Base-by-base conservation (phyloP, 2,113 vertebrate genomes). In the Erythrolamprus reginae region DNA sequence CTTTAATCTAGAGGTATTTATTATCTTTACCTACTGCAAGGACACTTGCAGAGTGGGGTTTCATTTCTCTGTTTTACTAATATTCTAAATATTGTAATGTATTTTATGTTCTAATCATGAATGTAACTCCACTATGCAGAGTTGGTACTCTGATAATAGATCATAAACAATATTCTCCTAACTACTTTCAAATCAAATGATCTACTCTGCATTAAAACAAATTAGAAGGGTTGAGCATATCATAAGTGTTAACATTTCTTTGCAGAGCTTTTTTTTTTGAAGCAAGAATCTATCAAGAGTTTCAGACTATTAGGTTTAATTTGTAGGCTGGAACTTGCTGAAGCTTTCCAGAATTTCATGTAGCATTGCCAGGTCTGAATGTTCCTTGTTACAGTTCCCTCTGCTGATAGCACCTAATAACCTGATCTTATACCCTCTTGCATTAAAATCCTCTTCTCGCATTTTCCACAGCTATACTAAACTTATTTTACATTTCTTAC, bases 21-120 rank as follows among this genome's bases (percentile, higher is more conserved):
- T 61, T 70, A 70, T 38, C n/a, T 70, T 70, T 70, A 93, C 91
- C 55, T 90, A 52, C 24, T 4, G 93, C 52, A 88, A 88, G 89
- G 94, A 94, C 91, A 84, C 53, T 84, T 93, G 88, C 90, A 92
- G 95, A 90, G 58, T 51, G 52, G 7, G 2, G 24, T 26, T 55
- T 93, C 50, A 84, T 21, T 83, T 89, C 53, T 0, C 90, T 95
- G 42, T 33, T 93, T 85, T 10, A 91, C 10, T 87, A 90, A 61
- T 48, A 50, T 70, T n/a, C 82, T 70, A 90, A n/a, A 86, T 47
- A 48, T 8, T 45, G 91, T 65, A 48, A 10, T 45, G 91, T 65
- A 42, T 88, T 93, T 4, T 47, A 21, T 65, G 95, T 89, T 92
- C 77, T 58, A 89, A 90, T 26, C 84, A 4, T n/a, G 86, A 91